These are phyloP conservation scores for Pampus argenteus DNA, from an alignment of 2,797 vertebrate species.

Conservation along the genomic window DNA sequence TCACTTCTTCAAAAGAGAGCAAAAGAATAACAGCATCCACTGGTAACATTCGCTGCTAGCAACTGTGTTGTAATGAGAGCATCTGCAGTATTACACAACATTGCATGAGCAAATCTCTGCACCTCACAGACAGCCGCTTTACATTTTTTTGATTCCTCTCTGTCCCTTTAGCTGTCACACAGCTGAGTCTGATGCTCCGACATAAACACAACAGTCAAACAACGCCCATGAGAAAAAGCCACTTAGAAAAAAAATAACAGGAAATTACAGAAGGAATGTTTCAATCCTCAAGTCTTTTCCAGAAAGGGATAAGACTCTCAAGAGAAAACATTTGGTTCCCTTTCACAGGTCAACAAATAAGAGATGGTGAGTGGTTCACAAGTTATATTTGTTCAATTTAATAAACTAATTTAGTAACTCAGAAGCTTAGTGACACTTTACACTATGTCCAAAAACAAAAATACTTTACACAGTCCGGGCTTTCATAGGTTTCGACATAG, in stretches of 20 bases:
- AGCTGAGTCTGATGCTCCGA: conserved; percentile 53
- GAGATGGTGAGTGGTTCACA: neutral
- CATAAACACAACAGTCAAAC: conserved; percentile 69
- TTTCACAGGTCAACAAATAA: conserved; percentile 7
- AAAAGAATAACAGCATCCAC: conserved; percentile 35
- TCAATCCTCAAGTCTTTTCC: conserved; percentile 59
- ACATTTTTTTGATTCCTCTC: neutral
- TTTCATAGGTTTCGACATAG: neutral
- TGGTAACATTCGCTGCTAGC: neutral
- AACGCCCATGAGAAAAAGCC: conserved; percentile 68
- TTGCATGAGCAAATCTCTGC: conserved; percentile 17
- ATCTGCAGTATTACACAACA: conserved; percentile 21
- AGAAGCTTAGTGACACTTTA: neutral
- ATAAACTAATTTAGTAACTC: neutral
- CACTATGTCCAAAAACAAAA: neutral
- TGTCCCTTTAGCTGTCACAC: conserved; percentile 53
- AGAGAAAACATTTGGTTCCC: conserved; percentile 23
- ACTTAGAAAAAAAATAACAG: conserved; percentile 70
- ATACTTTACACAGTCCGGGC: neutral
- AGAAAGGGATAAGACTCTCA: conserved; percentile 42
- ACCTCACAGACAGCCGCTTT: conserved; percentile 3
- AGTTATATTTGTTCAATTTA: conserved; percentile 9
- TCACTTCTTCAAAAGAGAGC: conserved; percentile 42
- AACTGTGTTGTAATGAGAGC: conserved; percentile 9
- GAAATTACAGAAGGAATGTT: conserved; percentile 72